A percentile compares a stretch with the other conserved stretches of the same genome.
These are phyloP conservation scores for Patella pellucida DNA, from an alignment of 2,888 invertebrate species.

Conservation along the genomic window DNA sequence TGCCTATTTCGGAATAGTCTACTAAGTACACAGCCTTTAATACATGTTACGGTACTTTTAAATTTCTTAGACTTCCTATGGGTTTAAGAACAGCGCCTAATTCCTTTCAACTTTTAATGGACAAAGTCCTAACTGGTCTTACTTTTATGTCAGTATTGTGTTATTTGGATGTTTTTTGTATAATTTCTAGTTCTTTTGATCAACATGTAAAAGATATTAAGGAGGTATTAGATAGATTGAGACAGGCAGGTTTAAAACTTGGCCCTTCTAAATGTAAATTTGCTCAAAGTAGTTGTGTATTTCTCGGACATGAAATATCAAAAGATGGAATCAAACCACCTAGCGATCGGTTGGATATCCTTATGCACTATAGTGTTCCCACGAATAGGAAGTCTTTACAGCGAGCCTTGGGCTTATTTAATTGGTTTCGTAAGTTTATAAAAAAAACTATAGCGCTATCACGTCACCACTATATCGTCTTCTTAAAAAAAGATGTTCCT, in stretches of 20 bases:
- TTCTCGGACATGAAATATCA: slow-evolving; percentile 30
- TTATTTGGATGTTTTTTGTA: slow-evolving; percentile 37
- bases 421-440: slow-evolving; percentile 34
- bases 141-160: slow-evolving; percentile 32
- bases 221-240: slow-evolving; percentile 26
- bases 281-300: slow-evolving; percentile 21
- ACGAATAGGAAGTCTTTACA: slow-evolving; percentile 24
- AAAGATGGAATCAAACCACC: slow-evolving; percentile 25
- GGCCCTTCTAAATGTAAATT: slow-evolving; percentile 30
- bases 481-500: slow-evolving; percentile 14
- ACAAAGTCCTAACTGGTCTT: slow-evolving; percentile 31
- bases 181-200: slow-evolving; percentile 24
- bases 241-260: slow-evolving; percentile 29
- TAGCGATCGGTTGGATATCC: slow-evolving; percentile 11
- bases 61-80: slow-evolving; percentile 36
- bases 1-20: slow-evolving; percentile 16
- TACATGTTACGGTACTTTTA: slow-evolving; percentile 35
- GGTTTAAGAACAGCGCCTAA: slow-evolving; percentile 32
- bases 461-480: slow-evolving; percentile 17
- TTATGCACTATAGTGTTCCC: slow-evolving; percentile 16
- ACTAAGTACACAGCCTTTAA: slow-evolving; percentile 33
- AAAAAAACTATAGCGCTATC: slow-evolving; percentile 23
- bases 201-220: slow-evolving; percentile 25
- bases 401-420: slow-evolving; percentile 29
- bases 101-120: slow-evolving; percentile 37